Evolutionary conservation across 2,888 invertebrate species (phyloP).

Genomic region (Sarcophaga carnaria): DNA sequence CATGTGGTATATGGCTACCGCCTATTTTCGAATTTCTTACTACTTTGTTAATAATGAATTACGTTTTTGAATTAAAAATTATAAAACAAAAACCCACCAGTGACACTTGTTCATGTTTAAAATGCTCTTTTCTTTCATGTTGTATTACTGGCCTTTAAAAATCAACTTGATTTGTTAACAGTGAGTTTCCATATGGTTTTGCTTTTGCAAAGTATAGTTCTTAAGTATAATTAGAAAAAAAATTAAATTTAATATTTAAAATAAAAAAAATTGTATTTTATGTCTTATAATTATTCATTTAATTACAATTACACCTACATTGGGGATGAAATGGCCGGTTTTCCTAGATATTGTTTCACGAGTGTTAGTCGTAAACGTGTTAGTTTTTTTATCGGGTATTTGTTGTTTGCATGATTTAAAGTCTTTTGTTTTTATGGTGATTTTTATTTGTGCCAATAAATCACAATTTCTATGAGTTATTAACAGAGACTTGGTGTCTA

Average conservation of each 20-base stretch:
- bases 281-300: slow-evolving; percentile 44
- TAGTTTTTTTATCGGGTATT: slow-evolving; percentile 6
- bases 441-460: slow-evolving; percentile 50
- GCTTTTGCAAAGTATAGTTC: not conserved
- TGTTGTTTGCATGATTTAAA: slow-evolving; percentile 57
- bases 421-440: slow-evolving; percentile 57
- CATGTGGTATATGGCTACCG: slow-evolving; percentile 39
- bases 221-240: slow-evolving; percentile 34
- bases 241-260: too few species aligned
- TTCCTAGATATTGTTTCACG: not conserved
- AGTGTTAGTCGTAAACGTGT: not conserved
- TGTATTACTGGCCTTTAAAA: slow-evolving; percentile 10
- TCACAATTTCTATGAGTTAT: slow-evolving; percentile 19
- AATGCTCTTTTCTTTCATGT: slow-evolving; percentile 44
- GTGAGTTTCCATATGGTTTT: too few species aligned
- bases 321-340: slow-evolving; percentile 15
- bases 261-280: not conserved
- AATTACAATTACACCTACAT: slow-evolving; percentile 62
- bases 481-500: slow-evolving; percentile 47
- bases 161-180: slow-evolving; percentile 20
- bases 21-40: slow-evolving; percentile 23
- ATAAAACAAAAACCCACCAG: slow-evolving; percentile 51
- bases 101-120: slow-evolving; percentile 61
- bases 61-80: not conserved
- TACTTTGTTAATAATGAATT: slow-evolving; percentile 13